Percentiles rank a stretch among this genome's conserved stretches.
Evolutionary conservation across 2,113 vertebrate species (phyloP).

Genomic region (Ceyx margarethae): DNA sequence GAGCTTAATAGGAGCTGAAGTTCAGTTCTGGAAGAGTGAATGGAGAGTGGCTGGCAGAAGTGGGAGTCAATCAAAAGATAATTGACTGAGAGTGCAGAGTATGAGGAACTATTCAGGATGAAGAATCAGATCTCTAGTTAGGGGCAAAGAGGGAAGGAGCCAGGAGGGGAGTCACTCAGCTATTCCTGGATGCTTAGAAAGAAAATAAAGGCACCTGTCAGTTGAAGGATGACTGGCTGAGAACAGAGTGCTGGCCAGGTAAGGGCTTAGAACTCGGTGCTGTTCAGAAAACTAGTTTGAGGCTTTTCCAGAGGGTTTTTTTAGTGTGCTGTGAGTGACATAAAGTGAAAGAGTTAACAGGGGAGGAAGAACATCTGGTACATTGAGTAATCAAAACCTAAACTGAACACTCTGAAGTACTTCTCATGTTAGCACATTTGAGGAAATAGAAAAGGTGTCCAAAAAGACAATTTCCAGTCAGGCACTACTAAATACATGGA

Average conservation of each 20-base stretch:
- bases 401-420: background rate
- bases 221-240: background rate
- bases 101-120: background rate
- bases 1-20: background rate
- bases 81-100: background rate
- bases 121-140: background rate
- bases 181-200: background rate
- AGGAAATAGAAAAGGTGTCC: background rate
- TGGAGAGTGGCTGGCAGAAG: background rate
- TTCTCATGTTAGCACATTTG: background rate
- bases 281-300: background rate
- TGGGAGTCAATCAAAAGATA: slow-evolving; percentile 45
- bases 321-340: background rate
- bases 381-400: background rate
- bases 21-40: slow-evolving; percentile 9
- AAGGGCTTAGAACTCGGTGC: background rate
- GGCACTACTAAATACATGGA: background rate
- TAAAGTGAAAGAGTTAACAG: background rate
- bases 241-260: background rate
- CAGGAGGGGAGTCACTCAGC: background rate
- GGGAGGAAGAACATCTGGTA: background rate
- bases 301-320: background rate
- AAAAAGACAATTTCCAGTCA: background rate
- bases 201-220: background rate
- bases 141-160: background rate